Base-by-base conservation (phyloP, 1,140 invertebrate species). In the Cyphomyrmex costatus region DNA sequence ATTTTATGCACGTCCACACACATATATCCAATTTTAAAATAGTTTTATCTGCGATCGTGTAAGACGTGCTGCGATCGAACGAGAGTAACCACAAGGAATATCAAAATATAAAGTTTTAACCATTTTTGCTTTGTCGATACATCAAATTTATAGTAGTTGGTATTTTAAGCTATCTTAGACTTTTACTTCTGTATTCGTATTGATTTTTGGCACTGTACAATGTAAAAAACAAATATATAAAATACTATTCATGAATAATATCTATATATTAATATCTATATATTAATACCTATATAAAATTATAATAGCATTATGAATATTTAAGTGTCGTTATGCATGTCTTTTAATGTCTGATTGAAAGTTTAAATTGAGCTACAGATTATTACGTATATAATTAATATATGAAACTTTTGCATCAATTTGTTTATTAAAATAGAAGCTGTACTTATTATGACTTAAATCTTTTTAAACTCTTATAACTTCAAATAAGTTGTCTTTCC, bases 61-160 rank as follows among this genome's bases (percentile, higher is more conserved):
- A 24, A 74, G 33, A 58, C n/a, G 12, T 42, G 36, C 10, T 42
- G 36, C 10, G 36, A 19, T 24, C 14, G 12, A 14, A 8, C 6
- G 6, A 33, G 61, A 30, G 12, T 33, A 19, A 27, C 14, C 12
- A 6, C 12, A 12, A 36, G 21, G 51, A 82, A 68, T 66, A 66
- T 60, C 56, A 56, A 66, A 56, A 86, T 73, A 73, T 27, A 66
- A 86, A 86, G 58, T 87, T 88, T 58, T 51, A 36, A 87, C 14
- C 21, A 58, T 58, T n/a, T 0, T 7, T 53, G 51, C 33, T 27
- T 60, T 33, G 8, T 12, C 51, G 49, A 56, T 73, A 36, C 12
- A 10, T 60, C n/a, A 58, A 60, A 42, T 60, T 76, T 0, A 24
- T 16, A n/a, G 8, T 76, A 60, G 2, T 60, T 56, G 30, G 1